Base-by-base conservation (phyloP, 1,140 invertebrate species). In the Whitmania pigra region DNA sequence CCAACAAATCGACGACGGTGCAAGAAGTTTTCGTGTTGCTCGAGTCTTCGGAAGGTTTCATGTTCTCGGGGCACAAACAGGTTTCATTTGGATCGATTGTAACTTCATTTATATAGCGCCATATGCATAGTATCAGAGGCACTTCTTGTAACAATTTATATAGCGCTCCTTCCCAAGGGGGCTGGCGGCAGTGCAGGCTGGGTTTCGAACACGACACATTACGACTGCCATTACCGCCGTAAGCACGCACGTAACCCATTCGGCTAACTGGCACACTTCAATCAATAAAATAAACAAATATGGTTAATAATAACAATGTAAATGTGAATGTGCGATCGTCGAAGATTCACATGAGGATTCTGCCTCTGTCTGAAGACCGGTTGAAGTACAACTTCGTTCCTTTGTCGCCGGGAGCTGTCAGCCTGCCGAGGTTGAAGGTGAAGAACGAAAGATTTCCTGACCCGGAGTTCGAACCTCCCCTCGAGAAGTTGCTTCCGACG, bases 41-140 rank as follows among this genome's bases (percentile, higher is more conserved):
- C 83, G 90, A 93, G 75, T 87, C 88, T 1, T 90, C 87, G 75
- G 90, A 93, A 79, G 88, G 87, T 17, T 94, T 93, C 78, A 92
- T 93, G 89, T 93, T 90, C 84, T 87, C 90, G 76, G 92, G 92
- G 5, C 90, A 92, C 76, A 93, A 91, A 84, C 88, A 92, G 82
- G 88, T 91, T 80, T 72, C 31, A 6, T 36, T 36, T 6, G 31
- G 31, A 36, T 36, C 6, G 6, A 36, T 36, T n/a, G n/a, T n/a
- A n/a, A n/a, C n/a, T n/a, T n/a, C n/a, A n/a, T n/a, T n/a, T n/a
- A n/a, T n/a, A n/a, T n/a, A n/a, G n/a, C n/a, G n/a, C n/a, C n/a
- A n/a, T n/a, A n/a, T n/a, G n/a, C n/a, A n/a, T n/a, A n/a, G n/a
- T n/a, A n/a, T n/a, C n/a, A n/a, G n/a, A n/a, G n/a, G n/a, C n/a